Evolutionary conservation across 2,113 vertebrate species (phyloP), one percentile per base, ranked within the genome.

Genomic region (Ciconia boyciana): DNA sequence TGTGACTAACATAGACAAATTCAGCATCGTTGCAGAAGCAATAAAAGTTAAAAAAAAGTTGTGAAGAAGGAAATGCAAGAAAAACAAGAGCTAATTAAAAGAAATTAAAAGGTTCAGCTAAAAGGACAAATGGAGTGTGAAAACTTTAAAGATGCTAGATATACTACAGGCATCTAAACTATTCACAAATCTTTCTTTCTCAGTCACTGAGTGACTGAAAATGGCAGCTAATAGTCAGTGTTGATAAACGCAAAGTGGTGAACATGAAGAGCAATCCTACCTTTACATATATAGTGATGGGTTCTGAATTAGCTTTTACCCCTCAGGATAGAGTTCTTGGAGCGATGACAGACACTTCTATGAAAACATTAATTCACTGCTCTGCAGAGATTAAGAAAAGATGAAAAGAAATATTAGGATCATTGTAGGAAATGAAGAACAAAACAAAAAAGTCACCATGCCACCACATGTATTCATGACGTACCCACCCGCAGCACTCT

Each of bases 331-430:
- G 75, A 94, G 82, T 31, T 91, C 94, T 82, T 89, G 84, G 49
- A 68, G 75, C 0, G 5, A 52, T 96, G 96, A 96, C 93, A 96
- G 92, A 85, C 94, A 94, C 70, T 39, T 96, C 87, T 85, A 39
- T 83, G 93, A 95, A 96, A 97, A 96, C 93, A 96, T 72, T 91
- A 95, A 94, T 96, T 95, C 96, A 88, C 44, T 83, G 66, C 78
- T 96, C 82, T 85, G 87, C 49, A 87, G 75, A 97, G 92, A 95
- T 94, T 91, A 93, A 91, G 86, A 55, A 86, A 82, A 81, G 78
- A 85, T 32, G 31, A 87, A 89, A 91, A 95, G 81, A 96, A 96
- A 91, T 85, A 95, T 90, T 91, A 93, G 85, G 87, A 95, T 90
- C 85, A 10, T 55, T 9, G 6, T 46, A 54, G 87, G 75, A 95